These are phyloP conservation scores for Drosophila suboccidentalis DNA, from an alignment of 2,888 invertebrate genomes.

Conservation along the genomic window DNA sequence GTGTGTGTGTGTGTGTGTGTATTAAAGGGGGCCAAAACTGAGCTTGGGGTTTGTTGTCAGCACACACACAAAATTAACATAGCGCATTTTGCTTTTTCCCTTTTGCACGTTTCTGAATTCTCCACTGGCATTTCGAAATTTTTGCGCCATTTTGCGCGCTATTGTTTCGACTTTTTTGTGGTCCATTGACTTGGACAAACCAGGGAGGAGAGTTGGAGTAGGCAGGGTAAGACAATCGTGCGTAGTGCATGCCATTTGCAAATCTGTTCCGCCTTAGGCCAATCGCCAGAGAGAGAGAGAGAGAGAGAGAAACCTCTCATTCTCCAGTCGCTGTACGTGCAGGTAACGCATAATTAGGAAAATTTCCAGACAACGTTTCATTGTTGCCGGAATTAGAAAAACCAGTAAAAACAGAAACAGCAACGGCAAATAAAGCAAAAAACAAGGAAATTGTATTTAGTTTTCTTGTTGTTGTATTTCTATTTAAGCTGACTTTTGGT, in stretches of 20 bases:
- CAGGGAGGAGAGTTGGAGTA: background rate
- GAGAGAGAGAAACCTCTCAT: background rate
- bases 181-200: conserved; percentile 57
- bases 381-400: conserved; percentile 48
- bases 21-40: conserved; percentile 9
- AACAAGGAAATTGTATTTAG: conserved; percentile 18
- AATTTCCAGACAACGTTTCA: conserved; percentile 57
- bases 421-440: background rate
- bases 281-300: background rate
- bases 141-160: conserved; percentile 47
- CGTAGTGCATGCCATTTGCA: conserved; percentile 44
- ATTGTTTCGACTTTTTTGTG: conserved; percentile 55
- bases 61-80: conserved; percentile 53
- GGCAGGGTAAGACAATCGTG: conserved; percentile 1
- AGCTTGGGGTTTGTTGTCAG: conserved; percentile 3
- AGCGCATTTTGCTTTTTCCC: conserved; percentile 31
- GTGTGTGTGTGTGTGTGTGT: conserved; percentile 18
- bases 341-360: conserved; percentile 77
- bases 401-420: conserved; percentile 16
- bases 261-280: conserved; percentile 30
- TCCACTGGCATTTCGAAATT: conserved; percentile 32
- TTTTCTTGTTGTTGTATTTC: conserved; percentile 5
- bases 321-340: conserved; percentile 54
- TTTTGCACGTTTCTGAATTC: background rate
- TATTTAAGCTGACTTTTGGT: conserved; percentile 8